A percentile compares a stretch with the other conserved stretches of the same genome.
Evolutionary conservation across 2,797 vertebrate genomes (phyloP).

Genomic region (Cryptoprocta ferox): DNA sequence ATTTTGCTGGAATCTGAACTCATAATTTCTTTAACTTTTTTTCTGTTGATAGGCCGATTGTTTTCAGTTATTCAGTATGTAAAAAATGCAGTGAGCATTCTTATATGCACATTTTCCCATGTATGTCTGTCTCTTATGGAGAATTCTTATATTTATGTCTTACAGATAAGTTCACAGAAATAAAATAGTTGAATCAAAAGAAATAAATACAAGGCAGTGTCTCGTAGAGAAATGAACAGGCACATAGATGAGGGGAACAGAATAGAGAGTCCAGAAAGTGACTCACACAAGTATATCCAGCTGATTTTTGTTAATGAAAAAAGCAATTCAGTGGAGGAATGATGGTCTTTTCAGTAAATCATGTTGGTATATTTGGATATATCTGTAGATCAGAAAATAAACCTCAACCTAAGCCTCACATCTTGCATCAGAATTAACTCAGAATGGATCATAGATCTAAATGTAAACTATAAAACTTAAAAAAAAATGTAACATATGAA

Average conservation of each 20-base stretch:
- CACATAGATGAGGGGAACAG: neutral
- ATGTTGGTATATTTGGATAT: neutral
- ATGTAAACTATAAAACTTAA: neutral
- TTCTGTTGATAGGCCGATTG: neutral
- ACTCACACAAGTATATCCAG: neutral
- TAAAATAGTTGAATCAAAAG: constrained; percentile 38
- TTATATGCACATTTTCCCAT: neutral
- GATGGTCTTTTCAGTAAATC: constrained; percentile 9
- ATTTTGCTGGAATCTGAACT: constrained; percentile 1
- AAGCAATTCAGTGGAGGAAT: neutral
- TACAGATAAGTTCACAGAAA: neutral
- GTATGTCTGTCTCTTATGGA: neutral
- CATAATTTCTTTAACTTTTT: neutral
- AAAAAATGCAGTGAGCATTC: neutral
- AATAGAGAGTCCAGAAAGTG: neutral
- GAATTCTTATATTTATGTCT: constrained; percentile 19
- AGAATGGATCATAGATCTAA: neutral
- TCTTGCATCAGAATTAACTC: neutral
- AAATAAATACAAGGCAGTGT: neutral
- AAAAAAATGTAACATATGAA: neutral
- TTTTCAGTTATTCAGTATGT: neutral
- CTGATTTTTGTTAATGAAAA: neutral
- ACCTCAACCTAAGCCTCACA: neutral
- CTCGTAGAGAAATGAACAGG: neutral
- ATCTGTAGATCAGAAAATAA: neutral